These are phyloP conservation scores for Apotomis turbidana DNA, from an alignment of 2,888 invertebrate genomes.

Conservation along the genomic window DNA sequence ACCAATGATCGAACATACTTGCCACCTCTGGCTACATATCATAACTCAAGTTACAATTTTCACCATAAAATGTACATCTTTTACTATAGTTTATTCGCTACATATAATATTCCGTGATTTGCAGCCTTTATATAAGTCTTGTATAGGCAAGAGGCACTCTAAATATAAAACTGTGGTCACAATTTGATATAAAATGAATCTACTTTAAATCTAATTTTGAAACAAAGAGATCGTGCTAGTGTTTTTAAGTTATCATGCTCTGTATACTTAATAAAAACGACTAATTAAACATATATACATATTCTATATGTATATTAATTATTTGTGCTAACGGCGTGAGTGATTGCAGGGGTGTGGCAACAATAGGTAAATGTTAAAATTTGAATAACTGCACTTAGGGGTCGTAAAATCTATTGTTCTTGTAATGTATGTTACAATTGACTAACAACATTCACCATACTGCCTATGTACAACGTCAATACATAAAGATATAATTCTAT, in stretches of 20 bases:
- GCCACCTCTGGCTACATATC: conserved; percentile 74
- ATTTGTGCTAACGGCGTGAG: conserved; percentile 80
- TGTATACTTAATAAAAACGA: conserved; percentile 63
- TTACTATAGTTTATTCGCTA: conserved; percentile 74
- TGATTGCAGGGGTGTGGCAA: conserved; percentile 75
- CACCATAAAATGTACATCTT: conserved; percentile 80
- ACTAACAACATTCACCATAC: conserved; percentile 71
- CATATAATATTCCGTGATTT: conserved; percentile 83
- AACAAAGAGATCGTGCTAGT: conserved; percentile 77
- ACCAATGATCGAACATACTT: conserved; percentile 47
- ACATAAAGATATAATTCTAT: conserved; percentile 86
- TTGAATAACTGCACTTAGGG: conserved; percentile 84
- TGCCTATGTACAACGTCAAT: conserved; percentile 79
- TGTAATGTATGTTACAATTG: conserved; percentile 66
- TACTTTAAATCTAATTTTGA: conserved; percentile 72
- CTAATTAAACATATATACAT: conserved; percentile 45
- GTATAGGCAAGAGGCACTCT: conserved; percentile 86
- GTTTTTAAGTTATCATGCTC: conserved; percentile 69
- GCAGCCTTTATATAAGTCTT: conserved; percentile 85
- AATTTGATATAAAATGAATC: conserved; percentile 80
- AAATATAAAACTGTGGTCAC: conserved; percentile 86
- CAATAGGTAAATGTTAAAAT: conserved; percentile 80
- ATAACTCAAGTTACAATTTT: conserved; percentile 85
- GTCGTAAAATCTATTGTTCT: conserved; percentile 68
- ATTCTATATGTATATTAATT: conserved; percentile 49